Conservation (phyloP, 23 tunicate species). For the Oikopleura dioica region DNA sequence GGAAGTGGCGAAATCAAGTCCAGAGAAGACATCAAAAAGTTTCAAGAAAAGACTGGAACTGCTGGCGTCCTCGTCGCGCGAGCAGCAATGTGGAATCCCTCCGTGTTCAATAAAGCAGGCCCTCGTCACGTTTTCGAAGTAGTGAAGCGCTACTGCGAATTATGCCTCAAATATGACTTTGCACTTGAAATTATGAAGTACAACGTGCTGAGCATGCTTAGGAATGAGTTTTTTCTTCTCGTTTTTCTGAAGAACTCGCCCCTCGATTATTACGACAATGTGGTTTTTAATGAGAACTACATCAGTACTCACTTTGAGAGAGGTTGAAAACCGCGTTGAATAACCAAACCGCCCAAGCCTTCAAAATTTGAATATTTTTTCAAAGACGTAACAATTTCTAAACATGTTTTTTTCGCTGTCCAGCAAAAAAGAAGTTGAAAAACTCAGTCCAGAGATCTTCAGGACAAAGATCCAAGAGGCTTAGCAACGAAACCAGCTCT, state of each 20-base stretch:
- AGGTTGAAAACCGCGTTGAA: no score
- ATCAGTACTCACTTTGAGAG: no score
- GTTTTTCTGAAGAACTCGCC: no score
- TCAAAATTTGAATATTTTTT: no score
- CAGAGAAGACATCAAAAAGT: slow-evolving; percentile 51
- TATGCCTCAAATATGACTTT: not conserved
- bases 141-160: slow-evolving; percentile 28
- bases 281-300: no score
- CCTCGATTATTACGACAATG: no score
- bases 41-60: slow-evolving; percentile 29
- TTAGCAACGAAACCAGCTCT: not conserved
- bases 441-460: no score
- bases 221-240: no score
- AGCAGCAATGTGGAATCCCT: slow-evolving; percentile 48
- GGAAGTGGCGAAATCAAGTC: not conserved
- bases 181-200: slow-evolving; percentile 21
- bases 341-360: no score
- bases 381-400: no score
- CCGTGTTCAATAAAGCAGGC: slow-evolving; percentile 70
- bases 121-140: slow-evolving; percentile 38
- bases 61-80: slow-evolving; percentile 75
- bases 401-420: no score
- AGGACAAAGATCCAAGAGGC: not conserved
- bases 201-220: not conserved
- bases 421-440: no score